These are phyloP conservation scores for Sebastes hubbsi DNA, from an alignment of 2,797 vertebrate species.

Conservation along the genomic window DNA sequence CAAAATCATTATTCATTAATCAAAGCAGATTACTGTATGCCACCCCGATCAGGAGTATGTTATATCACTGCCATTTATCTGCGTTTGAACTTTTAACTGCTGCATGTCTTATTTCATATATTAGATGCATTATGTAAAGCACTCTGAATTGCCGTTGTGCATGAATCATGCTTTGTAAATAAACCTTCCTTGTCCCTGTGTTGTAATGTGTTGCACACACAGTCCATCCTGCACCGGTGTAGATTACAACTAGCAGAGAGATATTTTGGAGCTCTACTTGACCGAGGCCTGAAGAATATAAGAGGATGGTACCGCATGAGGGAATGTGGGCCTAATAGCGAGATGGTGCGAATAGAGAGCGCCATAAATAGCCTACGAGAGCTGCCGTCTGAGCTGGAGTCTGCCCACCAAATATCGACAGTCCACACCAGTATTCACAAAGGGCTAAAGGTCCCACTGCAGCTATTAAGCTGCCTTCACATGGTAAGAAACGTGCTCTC, in stretches of 20 bases:
- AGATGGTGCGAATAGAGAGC: conserved; percentile 28
- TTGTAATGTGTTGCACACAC: neutral
- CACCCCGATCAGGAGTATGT: neutral
- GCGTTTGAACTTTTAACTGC: neutral
- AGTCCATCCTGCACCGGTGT: neutral
- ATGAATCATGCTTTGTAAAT: neutral
- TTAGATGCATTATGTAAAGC: neutral
- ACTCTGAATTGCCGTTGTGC: neutral
- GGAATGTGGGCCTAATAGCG: conserved; percentile 26
- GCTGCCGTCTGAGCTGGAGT: conserved; percentile 33
- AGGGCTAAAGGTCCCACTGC: neutral
- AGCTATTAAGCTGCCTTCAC: too few relatives aligned
- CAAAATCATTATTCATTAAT: neutral
- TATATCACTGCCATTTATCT: neutral
- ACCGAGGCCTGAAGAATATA: conserved; percentile 4
- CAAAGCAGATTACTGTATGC: neutral
- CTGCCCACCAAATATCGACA: conserved; percentile 55
- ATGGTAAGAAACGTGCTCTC: too few relatives aligned
- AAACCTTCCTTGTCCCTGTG: neutral
- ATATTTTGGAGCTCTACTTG: neutral
- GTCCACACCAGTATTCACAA: conserved; percentile 32
- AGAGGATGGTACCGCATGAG: neutral
- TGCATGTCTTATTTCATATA: neutral
- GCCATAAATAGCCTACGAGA: conserved; percentile 59
- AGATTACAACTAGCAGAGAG: neutral